These are phyloP conservation scores for Littorina saxatilis DNA, from an alignment of 1,140 invertebrate genomes.

Conservation along the genomic window DNA sequence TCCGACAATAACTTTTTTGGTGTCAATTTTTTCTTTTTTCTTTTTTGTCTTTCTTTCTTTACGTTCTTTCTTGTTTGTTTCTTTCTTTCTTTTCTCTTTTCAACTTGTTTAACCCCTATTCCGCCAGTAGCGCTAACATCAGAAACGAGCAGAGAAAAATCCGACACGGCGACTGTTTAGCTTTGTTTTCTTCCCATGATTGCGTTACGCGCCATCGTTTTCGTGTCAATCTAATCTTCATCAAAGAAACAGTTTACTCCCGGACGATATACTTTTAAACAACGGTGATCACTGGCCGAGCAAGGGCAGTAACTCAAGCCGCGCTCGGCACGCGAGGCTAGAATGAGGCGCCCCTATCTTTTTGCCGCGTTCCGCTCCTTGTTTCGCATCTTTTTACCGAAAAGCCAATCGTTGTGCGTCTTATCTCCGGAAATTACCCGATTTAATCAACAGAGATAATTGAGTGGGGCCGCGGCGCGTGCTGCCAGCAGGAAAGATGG, in stretches of 20 bases:
- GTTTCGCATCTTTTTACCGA: constrained; percentile 24
- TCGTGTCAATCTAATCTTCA: constrained; percentile 27
- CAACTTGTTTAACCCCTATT: neutral
- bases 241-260: constrained; percentile 32
- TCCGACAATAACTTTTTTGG: no score
- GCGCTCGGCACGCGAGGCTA: constrained; percentile 5
- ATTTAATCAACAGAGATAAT: constrained; percentile 29
- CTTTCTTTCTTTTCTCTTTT: neutral
- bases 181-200: constrained; percentile 3
- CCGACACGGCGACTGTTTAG: neutral
- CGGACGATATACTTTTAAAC: constrained; percentile 31
- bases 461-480: constrained; percentile 11
- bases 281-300: neutral
- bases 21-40: neutral
- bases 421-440: constrained; percentile 30
- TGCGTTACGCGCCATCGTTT: constrained; percentile 10
- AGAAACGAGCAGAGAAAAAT: constrained; percentile 26
- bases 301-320: constrained; percentile 9
- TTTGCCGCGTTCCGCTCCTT: neutral
- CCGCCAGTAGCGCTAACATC: neutral
- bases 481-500: neutral
- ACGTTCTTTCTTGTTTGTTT: neutral
- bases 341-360: constrained; percentile 21
- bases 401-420: constrained; percentile 25
- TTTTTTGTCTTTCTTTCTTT: neutral